These are phyloP conservation scores for Pelecanoides urinatrix DNA, from an alignment of 2,113 vertebrate species.

Conservation along the genomic window DNA sequence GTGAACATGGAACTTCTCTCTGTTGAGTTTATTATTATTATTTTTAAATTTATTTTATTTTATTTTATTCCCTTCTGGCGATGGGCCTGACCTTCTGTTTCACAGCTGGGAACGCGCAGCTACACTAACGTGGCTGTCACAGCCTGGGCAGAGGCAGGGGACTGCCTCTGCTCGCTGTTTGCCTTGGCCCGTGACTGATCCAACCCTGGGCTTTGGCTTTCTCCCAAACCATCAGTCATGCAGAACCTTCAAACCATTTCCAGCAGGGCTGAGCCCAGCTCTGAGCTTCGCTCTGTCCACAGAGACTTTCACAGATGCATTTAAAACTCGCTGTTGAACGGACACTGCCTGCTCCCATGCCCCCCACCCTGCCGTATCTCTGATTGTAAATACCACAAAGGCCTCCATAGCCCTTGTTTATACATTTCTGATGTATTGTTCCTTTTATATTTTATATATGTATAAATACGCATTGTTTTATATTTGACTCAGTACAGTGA, in stretches of 20 bases:
- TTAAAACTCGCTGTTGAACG: not conserved
- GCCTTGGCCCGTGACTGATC: not conserved
- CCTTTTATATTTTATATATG: constrained; percentile 69
- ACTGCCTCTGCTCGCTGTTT: not conserved
- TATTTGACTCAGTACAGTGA: constrained; percentile 69
- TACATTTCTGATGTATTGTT: constrained; percentile 74
- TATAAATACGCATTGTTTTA: constrained; percentile 70
- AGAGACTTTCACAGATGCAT: not conserved
- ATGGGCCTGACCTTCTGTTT: not conserved
- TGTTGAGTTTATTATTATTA: not conserved
- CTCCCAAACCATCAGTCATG: not conserved
- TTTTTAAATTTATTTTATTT: constrained; percentile 32
- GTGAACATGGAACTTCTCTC: constrained; percentile 37
- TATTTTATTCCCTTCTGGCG: constrained; percentile 21
- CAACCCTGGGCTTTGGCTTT: not conserved
- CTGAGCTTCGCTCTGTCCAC: not conserved
- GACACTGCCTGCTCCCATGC: not conserved
- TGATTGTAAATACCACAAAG: constrained; percentile 32
- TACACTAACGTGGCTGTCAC: not conserved
- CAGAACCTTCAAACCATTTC: not conserved
- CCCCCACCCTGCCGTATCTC: not conserved
- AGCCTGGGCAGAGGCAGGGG: not conserved
- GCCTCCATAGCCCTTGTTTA: constrained; percentile 44
- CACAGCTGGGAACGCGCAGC: not conserved
- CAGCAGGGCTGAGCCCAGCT: not conserved